phyloP scores from a whole-genome alignment of 2,888 invertebrate species.

The Timema cristinae region DNA sequence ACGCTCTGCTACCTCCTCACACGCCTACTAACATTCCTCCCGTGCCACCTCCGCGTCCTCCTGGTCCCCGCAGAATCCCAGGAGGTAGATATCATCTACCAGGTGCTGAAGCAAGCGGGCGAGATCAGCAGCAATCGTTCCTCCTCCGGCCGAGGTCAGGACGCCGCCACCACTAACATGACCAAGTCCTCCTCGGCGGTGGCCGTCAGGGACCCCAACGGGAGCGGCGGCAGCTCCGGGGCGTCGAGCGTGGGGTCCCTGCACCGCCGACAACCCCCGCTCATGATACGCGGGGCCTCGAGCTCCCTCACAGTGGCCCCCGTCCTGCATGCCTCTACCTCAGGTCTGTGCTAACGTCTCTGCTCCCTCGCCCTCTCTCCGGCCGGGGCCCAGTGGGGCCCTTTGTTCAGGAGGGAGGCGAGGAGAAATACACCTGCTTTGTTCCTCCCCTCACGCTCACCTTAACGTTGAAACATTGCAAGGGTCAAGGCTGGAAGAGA shows the following conservation, averaged over 20 bases:
- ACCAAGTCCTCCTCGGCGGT: slow-evolving; percentile 28
- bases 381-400: not conserved
- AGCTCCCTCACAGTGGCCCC: slow-evolving; percentile 59
- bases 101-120: slow-evolving; percentile 91
- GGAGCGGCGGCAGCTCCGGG: slow-evolving; percentile 25
- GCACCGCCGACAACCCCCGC: slow-evolving; percentile 24
- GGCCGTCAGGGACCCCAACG: slow-evolving; percentile 32
- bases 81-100: slow-evolving; percentile 87
- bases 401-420: too few relatives aligned
- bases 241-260: slow-evolving; percentile 26
- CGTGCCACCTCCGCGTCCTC: slow-evolving; percentile 14
- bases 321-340: slow-evolving; percentile 63
- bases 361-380: not conserved
- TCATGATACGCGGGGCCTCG: slow-evolving; percentile 34
- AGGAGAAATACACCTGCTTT: too few relatives aligned
- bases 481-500: too few relatives aligned
- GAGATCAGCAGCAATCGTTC: slow-evolving; percentile 55
- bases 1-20: too few relatives aligned
- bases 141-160: slow-evolving; percentile 41
- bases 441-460: too few relatives aligned
- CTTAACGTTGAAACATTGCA: too few relatives aligned
- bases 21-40: slow-evolving; percentile 7
- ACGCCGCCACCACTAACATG: slow-evolving; percentile 38
- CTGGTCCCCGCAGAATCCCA: slow-evolving; percentile 22
- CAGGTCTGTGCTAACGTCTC: slow-evolving; percentile 57